Conservation (phyloP, 2,888 invertebrate species). For the Drosophila vallismaia region DNA sequence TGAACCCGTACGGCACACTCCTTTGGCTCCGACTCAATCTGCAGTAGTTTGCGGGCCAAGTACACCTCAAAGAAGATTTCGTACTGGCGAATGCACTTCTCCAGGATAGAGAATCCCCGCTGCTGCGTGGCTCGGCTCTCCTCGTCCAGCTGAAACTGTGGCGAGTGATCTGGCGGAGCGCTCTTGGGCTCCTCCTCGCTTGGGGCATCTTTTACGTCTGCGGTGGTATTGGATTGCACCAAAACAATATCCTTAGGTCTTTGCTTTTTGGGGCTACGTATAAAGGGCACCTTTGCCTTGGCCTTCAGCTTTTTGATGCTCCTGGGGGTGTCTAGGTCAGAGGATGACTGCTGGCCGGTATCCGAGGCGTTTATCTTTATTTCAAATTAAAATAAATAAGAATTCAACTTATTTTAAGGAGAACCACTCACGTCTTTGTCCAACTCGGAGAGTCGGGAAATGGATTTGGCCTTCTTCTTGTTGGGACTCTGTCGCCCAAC, state of each 20-base stretch:
- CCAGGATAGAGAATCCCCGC: slow-evolving; percentile 84
- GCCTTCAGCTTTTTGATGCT: slow-evolving; percentile 83
- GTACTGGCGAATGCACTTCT: slow-evolving; percentile 86
- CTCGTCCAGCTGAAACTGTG: slow-evolving; percentile 65
- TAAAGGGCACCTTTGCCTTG: slow-evolving; percentile 81
- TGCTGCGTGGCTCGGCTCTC: slow-evolving; percentile 67
- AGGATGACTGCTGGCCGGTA: slow-evolving; percentile 82
- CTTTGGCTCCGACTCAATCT: slow-evolving; percentile 40
- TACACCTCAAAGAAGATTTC: slow-evolving; percentile 85
- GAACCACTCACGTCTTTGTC: slow-evolving; percentile 84
- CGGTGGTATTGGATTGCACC: slow-evolving; percentile 37
- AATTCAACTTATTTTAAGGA: fast-evolving
- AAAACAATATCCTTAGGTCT: slow-evolving; percentile 79
- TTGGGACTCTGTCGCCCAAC: slow-evolving; percentile 83
- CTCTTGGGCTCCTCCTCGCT: slow-evolving; percentile 68
- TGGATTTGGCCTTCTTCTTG: slow-evolving; percentile 86
- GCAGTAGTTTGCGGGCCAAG: slow-evolving; percentile 69
- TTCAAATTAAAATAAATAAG: not conserved
- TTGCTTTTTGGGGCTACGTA: slow-evolving; percentile 81
- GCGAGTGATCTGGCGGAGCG: slow-evolving; percentile 67
- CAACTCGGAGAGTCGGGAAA: slow-evolving; percentile 85
- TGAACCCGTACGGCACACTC: slow-evolving; percentile 57
- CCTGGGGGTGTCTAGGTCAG: slow-evolving; percentile 82
- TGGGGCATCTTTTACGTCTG: slow-evolving; percentile 41
- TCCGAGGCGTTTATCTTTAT: slow-evolving; percentile 81